Evolutionary conservation across 2,113 vertebrate species (phyloP), one percentile per base, ranked within the genome.

Genomic region (Xerus inauris): DNA sequence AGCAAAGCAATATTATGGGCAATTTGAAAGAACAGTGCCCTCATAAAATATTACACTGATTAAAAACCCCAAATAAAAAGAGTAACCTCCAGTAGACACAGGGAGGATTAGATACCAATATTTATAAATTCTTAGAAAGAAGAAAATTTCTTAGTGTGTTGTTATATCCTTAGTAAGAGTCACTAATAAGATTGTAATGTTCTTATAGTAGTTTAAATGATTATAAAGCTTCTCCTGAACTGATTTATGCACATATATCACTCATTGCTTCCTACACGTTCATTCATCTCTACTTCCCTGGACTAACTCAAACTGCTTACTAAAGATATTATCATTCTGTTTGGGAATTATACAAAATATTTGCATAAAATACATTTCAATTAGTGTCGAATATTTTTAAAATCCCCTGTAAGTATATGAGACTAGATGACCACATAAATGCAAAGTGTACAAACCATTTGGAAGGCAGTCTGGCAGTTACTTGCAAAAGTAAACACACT

Each of bases 281-380:
- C 92, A 97, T 97, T 96, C 85, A 93, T 97, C 92, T 95, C 85
- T 82, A 83, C 94, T 97, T 97, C 88, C n/a, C 85, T 64, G 57
- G 54, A 90, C 38, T 92, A 95, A 95, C 71, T 49, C 69, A 93
- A 96, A 92, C 73, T 79, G 82, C 77, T 94, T 92, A 94, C 87
- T 88, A 80, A 95, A 94, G 79, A 92, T 92, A 93, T 94, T 94
- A 96, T 73, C 87, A 87, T 49, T 94, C 54, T 95, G 77, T 72
- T 89, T 89, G 59, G 45, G 51, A 93, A 82, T 90, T 92, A 86
- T 17, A 38, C n/a, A 94, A 95, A 96, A 82, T 94, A 90, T 86
- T 92, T 95, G 96, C 49, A 64, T 88, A 87, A 92, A 24, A 47
- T 90, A 67, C 40, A 45, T 71, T 87, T 45, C 45, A 88, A 69